Evolutionary conservation across 2,113 vertebrate species (phyloP), one percentile per base, ranked within the genome.

Genomic region (Rhinoptilus africanus): DNA sequence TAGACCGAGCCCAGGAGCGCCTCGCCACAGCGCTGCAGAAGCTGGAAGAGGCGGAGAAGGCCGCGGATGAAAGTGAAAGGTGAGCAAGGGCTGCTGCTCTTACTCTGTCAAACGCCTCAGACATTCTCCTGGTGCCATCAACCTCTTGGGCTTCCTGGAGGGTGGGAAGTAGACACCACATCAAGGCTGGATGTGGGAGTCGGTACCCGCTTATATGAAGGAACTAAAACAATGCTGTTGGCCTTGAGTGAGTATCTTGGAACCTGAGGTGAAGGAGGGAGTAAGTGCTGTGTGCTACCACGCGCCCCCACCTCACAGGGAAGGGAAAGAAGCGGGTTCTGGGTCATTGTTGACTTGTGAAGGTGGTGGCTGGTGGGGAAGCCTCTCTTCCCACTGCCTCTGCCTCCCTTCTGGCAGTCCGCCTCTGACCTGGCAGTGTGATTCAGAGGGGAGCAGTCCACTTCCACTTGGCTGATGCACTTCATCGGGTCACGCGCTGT

Each of bases 51-150:
- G 99, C 99, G 0, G 99, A 99, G 97, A 99, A 99, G 85, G 97
- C 96, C 0, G 99, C 99, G 0, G 99, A 99, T 51, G 99, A 99
- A 97, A 99, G 99, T 0, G 99, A 99, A 97, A 99, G 99, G 99
- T 98, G 72, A 89, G 96, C 35, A 26, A 63, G 28, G n/a, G 27
- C 28, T 53, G 45, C 48, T 64, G 53, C 43, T 43, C 0, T 23
- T 16, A 1, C 13, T 68, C 21, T 2, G 8, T 39, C 35, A 18
- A 2, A 21, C 14, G 3, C 5, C 6, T 83, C 8, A 1, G 54
- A 22, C 0, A 1, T 13, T 34, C 35, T 91, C 45, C 62, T 0
- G 1, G 13, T 68, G 56, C 66, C 30, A 51, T 34, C 47, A 6
- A 26, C 51, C 56, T 68, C 28, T 18, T 27, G 73, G 66, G 74